These are phyloP conservation scores for Galaxea fascicularis DNA, from an alignment of 92 coral and sea anemone species.

Conservation along the genomic window DNA sequence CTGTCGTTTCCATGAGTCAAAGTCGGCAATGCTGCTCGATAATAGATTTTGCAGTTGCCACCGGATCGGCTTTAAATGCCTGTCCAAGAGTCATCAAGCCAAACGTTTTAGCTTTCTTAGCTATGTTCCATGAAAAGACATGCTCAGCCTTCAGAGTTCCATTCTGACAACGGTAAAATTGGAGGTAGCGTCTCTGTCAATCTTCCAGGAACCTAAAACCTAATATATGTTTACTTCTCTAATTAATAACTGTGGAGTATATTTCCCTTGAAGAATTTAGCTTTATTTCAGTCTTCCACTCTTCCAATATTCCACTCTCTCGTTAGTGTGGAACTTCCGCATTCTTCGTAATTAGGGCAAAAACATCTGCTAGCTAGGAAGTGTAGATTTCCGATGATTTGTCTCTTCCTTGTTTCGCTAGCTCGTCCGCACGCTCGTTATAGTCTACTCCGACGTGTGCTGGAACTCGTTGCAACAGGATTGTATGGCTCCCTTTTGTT, in stretches of 20 bases:
- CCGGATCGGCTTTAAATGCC: background rate
- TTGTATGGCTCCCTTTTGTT: background rate
- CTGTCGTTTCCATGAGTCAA: background rate
- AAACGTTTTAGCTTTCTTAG: background rate
- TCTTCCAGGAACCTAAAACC: background rate
- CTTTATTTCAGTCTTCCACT: background rate
- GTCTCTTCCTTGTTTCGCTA: conserved; percentile 1
- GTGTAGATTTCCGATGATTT: background rate
- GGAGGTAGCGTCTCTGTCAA: background rate
- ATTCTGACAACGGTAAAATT: background rate
- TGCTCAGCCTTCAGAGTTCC: background rate
- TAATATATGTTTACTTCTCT: background rate
- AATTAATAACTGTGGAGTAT: background rate
- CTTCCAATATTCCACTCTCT: no score
- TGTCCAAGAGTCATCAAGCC: background rate
- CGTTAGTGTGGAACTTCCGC: background rate
- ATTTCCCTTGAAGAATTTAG: background rate
- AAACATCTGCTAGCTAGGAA: background rate
- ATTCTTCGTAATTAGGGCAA: background rate
- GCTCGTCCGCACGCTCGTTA: background rate
- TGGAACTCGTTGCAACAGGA: background rate
- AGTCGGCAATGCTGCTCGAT: background rate
- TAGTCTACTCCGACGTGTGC: background rate
- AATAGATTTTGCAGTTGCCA: background rate
- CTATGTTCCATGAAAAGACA: background rate